These are phyloP conservation scores for Chromoteleia sp. DNA, from an alignment of 2,888 invertebrate species.

Conservation along the genomic window DNA sequence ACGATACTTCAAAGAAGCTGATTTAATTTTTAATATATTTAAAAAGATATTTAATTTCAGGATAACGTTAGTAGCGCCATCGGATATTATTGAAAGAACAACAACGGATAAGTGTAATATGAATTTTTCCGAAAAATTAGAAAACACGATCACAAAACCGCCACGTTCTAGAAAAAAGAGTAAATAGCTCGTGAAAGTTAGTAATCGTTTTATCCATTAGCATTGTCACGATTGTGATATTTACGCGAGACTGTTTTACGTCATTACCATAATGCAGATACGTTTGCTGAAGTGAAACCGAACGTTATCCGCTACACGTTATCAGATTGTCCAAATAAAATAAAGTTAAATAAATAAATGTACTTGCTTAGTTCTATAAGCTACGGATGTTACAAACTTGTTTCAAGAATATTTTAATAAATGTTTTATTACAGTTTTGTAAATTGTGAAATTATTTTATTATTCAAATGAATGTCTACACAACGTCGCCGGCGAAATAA, in stretches of 20 bases:
- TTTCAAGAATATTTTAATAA: slow-evolving; percentile 66
- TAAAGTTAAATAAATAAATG: slow-evolving; percentile 33
- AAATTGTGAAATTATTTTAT: slow-evolving; percentile 32
- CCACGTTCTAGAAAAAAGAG: slow-evolving; percentile 85
- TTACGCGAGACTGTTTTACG: slow-evolving; percentile 22
- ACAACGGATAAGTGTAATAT: slow-evolving; percentile 76
- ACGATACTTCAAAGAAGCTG: too few species aligned
- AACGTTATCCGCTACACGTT: slow-evolving; percentile 2
- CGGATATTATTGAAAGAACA: slow-evolving; percentile 77
- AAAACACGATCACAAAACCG: slow-evolving; percentile 82
- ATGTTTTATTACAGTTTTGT: slow-evolving; percentile 68
- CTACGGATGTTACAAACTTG: slow-evolving; percentile 57
- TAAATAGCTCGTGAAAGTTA: slow-evolving; percentile 78
- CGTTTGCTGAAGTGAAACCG: neutral
- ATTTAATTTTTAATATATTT: too few species aligned
- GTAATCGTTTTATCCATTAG: slow-evolving; percentile 31
- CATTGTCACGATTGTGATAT: slow-evolving; percentile 32
- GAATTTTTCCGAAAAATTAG: slow-evolving; percentile 78
- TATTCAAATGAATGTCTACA: slow-evolving; percentile 4
- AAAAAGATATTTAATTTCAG: slow-evolving; percentile 72
- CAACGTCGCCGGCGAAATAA: neutral
- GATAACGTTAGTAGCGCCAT: slow-evolving; percentile 80
- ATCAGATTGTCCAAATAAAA: slow-evolving; percentile 42
- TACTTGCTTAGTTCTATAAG: slow-evolving; percentile 68
- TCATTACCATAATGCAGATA: slow-evolving; percentile 18